phyloP scores from a whole-genome alignment of 2,797 vertebrate species.

The Argyrosomus regius region DNA sequence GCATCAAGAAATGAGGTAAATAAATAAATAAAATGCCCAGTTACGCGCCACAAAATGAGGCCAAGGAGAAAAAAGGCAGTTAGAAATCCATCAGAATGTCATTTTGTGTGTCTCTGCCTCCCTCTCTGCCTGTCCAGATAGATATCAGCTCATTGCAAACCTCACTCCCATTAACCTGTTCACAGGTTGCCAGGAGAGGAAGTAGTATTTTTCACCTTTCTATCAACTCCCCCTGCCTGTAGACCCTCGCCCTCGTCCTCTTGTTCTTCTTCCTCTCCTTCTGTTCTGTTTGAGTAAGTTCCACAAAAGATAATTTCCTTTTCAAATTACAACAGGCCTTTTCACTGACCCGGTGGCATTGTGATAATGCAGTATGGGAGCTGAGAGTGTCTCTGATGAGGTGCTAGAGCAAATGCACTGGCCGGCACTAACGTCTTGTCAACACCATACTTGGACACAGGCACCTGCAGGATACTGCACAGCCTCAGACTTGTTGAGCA shows the following conservation, averaged over 20 bases:
- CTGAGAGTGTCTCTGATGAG: constrained; percentile 79
- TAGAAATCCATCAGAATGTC: constrained; percentile 84
- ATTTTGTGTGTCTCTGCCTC: constrained; percentile 66
- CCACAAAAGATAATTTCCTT: constrained; percentile 88
- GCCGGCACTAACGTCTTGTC: constrained; percentile 74
- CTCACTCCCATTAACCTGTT: constrained; percentile 84
- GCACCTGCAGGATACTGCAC: constrained; percentile 36
- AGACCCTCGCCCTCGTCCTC: constrained; percentile 44
- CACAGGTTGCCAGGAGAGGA: constrained; percentile 72
- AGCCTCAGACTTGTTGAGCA: constrained; percentile 39
- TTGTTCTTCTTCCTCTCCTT: constrained; percentile 29
- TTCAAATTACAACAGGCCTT: constrained; percentile 84
- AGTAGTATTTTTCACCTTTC: constrained; percentile 64
- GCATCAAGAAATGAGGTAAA: constrained; percentile 51
- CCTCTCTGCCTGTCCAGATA: constrained; percentile 72
- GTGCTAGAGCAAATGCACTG: constrained; percentile 64
- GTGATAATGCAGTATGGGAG: constrained; percentile 83
- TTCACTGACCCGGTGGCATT: constrained; percentile 82
- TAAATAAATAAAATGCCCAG: constrained; percentile 70
- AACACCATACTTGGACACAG: constrained; percentile 54
- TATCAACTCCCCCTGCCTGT: constrained; percentile 52
- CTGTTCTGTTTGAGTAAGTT: constrained; percentile 77
- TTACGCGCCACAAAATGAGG: constrained; percentile 66
- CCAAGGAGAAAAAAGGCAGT: constrained; percentile 79
- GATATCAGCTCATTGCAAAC: constrained; percentile 77